Percentiles rank a stretch among this genome's conserved stretches.
Conservation (phyloP, 2,888 invertebrate species). For the Adineta ricciae region DNA sequence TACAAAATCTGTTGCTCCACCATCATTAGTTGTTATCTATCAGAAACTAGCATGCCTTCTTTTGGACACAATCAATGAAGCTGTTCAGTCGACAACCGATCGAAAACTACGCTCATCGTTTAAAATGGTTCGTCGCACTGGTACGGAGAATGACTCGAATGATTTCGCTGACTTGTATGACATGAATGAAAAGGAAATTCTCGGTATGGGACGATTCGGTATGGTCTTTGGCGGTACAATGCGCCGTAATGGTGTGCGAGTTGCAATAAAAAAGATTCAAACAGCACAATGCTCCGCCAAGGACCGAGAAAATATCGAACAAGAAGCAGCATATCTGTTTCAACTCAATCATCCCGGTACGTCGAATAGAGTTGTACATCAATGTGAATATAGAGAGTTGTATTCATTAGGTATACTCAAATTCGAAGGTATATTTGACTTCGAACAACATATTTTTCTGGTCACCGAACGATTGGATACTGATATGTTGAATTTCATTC, state of each 20-base stretch:
- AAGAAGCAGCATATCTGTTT: conserved; percentile 16
- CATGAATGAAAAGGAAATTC: conserved; percentile 20
- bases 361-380: no score
- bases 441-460: conserved; percentile 14
- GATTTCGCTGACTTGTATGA: conserved; percentile 16
- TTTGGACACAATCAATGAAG: neutral
- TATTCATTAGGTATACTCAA: neutral
- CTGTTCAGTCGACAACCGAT: neutral
- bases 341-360: conserved; percentile 17
- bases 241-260: neutral
- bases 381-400: no score
- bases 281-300: neutral
- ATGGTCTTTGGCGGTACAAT: conserved; percentile 16
- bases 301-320: conserved; percentile 15
- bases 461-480: conserved; percentile 10
- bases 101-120: neutral
- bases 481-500: conserved; percentile 18
- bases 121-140: neutral
- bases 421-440: conserved; percentile 17
- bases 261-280: conserved; percentile 20
- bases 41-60: conserved; percentile 4
- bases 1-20: neutral
- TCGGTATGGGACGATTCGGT: conserved; percentile 1
- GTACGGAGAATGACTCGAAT: neutral
- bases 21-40: neutral